Percentiles rank a stretch among this genome's conserved stretches.
phyloP scores from a whole-genome alignment of 2,113 vertebrate species.

The Heterotis niloticus region DNA sequence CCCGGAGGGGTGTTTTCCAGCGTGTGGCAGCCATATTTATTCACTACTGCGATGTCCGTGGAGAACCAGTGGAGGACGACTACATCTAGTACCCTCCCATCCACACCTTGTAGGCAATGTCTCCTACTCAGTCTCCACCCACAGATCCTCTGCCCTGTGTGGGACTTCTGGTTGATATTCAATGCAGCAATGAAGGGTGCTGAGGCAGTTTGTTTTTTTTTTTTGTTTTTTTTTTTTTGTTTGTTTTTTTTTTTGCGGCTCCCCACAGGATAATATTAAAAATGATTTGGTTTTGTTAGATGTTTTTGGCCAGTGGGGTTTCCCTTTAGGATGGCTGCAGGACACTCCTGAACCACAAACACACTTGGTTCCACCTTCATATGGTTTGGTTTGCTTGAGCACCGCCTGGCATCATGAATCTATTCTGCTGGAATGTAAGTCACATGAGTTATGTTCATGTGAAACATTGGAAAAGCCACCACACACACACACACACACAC shows the following conservation, averaged over 20 bases:
- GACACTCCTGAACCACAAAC: not conserved
- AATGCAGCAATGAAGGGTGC: slow-evolving; percentile 3
- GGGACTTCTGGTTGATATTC: not conserved
- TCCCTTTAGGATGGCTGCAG: not conserved
- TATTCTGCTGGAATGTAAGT: too few relatives aligned
- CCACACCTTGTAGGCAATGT: too few relatives aligned
- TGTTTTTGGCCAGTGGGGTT: slow-evolving; percentile 12
- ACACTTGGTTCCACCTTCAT: not conserved
- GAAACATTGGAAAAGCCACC: not conserved
- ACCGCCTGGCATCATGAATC: too few relatives aligned
- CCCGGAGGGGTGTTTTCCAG: slow-evolving; percentile 83
- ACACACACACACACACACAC: too few relatives aligned
- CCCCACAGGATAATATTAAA: not conserved
- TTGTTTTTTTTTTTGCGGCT: slow-evolving; percentile 4
- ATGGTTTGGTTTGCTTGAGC: not conserved
- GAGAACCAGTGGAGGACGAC: slow-evolving; percentile 91
- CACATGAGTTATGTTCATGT: too few relatives aligned
- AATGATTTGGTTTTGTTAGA: not conserved
- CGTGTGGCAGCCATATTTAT: slow-evolving; percentile 93
- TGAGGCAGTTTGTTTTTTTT: not conserved
- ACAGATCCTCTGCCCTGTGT: not conserved
- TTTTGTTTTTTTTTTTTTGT: not conserved
- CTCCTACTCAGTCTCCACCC: slow-evolving; percentile 9
- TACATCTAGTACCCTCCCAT: slow-evolving; percentile 70
- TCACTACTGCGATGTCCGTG: slow-evolving; percentile 92